phyloP scores from a whole-genome alignment of 1,140 invertebrate genomes.

The Pantala flavescens region DNA sequence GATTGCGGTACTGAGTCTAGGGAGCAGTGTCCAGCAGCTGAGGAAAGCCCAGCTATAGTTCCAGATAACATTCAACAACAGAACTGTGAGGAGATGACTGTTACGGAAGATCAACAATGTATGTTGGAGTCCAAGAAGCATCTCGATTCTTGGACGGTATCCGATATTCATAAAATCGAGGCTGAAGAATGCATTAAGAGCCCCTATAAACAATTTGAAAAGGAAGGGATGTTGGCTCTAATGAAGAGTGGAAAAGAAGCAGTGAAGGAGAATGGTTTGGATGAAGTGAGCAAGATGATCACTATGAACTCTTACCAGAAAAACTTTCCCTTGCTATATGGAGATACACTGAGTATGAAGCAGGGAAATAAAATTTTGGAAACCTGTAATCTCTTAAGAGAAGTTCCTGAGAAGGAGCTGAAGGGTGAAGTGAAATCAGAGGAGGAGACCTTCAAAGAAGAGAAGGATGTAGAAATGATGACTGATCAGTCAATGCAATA shows the following conservation, averaged over 20 bases:
- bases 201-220: neutral
- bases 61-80: neutral
- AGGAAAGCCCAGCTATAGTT: neutral
- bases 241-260: neutral
- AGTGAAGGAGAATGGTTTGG: neutral
- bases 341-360: neutral
- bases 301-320: neutral
- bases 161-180: neutral
- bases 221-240: neutral
- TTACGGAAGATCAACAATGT: neutral
- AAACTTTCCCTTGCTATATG: neutral
- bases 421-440: constrained; percentile 5
- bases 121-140: neutral
- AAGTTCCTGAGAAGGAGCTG: neutral
- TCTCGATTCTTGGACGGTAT: neutral
- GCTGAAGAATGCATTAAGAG: neutral
- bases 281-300: neutral
- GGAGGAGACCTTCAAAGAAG: neutral
- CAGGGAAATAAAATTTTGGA: neutral
- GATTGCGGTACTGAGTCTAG: neutral
- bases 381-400: neutral
- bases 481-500: neutral
- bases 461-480: neutral
- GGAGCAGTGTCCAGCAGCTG: neutral
- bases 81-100: neutral